Percentiles rank a stretch among this genome's conserved stretches.
Conservation (phyloP, 1,140 invertebrate species). For the Coelopa frigida region DNA sequence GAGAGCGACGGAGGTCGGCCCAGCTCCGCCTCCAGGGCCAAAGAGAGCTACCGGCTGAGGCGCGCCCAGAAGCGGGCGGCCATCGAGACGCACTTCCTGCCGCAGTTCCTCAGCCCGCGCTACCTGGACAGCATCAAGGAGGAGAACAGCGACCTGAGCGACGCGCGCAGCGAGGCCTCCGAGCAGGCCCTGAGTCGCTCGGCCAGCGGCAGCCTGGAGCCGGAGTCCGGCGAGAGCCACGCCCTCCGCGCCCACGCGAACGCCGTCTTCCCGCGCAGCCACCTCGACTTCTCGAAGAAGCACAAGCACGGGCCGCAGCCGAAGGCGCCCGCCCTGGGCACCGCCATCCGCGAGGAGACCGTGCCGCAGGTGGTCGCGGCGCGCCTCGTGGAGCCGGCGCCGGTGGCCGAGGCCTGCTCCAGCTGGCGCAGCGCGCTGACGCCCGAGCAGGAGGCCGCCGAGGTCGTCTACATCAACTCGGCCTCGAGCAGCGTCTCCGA, state of each 20-base stretch:
- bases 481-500: slow-evolving; percentile 40
- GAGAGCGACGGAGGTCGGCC: neutral
- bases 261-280: slow-evolving; percentile 31
- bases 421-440: slow-evolving; percentile 26
- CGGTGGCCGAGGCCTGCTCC: slow-evolving; percentile 29
- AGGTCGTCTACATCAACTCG: slow-evolving; percentile 37
- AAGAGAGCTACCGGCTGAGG: slow-evolving; percentile 18
- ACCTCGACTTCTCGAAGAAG: slow-evolving; percentile 29
- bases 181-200: slow-evolving; percentile 5
- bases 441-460: slow-evolving; percentile 32
- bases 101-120: slow-evolving; percentile 49
- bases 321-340: slow-evolving; percentile 8
- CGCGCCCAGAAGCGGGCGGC: slow-evolving; percentile 47
- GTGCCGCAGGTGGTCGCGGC: slow-evolving; percentile 30
- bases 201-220: slow-evolving; percentile 8
- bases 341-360: slow-evolving; percentile 29
- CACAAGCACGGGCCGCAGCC: slow-evolving; percentile 13
- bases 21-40: neutral
- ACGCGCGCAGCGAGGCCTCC: slow-evolving; percentile 18
- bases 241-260: slow-evolving; percentile 18
- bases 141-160: slow-evolving; percentile 50
- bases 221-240: slow-evolving; percentile 9
- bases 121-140: slow-evolving; percentile 57
- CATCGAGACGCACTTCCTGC: slow-evolving; percentile 50
- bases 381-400: slow-evolving; percentile 25